These are phyloP conservation scores for Papilio xuthus DNA, from an alignment of 1,140 invertebrate genomes.

Conservation along the genomic window DNA sequence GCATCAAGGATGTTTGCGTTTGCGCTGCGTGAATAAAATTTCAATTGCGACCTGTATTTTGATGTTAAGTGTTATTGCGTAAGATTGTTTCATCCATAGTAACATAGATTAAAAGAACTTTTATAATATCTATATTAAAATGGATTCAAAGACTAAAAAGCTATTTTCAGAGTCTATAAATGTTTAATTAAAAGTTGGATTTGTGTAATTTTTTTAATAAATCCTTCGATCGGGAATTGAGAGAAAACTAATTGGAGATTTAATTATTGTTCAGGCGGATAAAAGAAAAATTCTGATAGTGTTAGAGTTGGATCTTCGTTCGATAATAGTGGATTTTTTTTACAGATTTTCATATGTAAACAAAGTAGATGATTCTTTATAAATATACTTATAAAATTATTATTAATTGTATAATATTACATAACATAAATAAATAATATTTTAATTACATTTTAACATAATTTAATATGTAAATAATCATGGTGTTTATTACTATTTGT, in stretches of 20 bases:
- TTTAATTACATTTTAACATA: neutral
- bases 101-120: neutral
- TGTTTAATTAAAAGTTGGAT: no score
- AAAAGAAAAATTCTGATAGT: neutral
- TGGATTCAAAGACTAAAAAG: neutral
- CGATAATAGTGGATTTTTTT: neutral
- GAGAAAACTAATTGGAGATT: neutral
- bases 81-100: slow-evolving; percentile 3
- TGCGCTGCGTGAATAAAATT: slow-evolving; percentile 60
- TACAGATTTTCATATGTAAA: neutral
- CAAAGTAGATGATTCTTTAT: neutral
- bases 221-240: no score
- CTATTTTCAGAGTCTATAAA: neutral
- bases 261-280: neutral
- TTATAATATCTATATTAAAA: neutral
- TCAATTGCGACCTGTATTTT: slow-evolving; percentile 66
- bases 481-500: neutral
- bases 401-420: no score
- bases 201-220: no score
- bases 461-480: neutral
- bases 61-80: slow-evolving; percentile 46
- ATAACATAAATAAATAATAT: no score
- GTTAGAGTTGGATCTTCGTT: neutral
- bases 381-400: no score
- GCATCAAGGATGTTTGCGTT: slow-evolving; percentile 50